Evolutionary conservation across 2,113 vertebrate species (phyloP).

Genomic region (Promerops cafer): DNA sequence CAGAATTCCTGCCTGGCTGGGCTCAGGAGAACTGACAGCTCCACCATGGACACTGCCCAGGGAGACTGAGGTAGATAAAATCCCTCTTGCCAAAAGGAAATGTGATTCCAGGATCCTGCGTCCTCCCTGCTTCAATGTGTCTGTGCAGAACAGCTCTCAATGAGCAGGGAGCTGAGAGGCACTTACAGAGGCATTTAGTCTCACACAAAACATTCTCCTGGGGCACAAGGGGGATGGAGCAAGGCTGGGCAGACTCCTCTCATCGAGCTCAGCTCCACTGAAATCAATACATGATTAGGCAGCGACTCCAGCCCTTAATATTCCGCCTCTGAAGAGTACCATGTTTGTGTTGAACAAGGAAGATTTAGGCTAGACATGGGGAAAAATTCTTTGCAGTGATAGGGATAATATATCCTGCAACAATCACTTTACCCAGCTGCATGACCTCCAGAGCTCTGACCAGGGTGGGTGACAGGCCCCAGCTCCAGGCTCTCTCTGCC

Average conservation of each 20-base stretch:
- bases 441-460: neutral
- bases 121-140: neutral
- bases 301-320: neutral
- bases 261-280: neutral
- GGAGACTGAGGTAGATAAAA: neutral
- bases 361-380: neutral
- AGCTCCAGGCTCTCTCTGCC: neutral
- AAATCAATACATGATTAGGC: neutral
- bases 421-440: neutral
- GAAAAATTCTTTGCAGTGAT: neutral
- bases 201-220: neutral
- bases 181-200: constrained; percentile 14
- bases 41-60: neutral
- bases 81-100: neutral
- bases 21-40: neutral
- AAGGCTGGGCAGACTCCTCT: neutral
- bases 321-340: neutral
- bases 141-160: neutral
- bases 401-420: neutral
- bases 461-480: neutral
- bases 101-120: neutral
- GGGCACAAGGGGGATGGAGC: neutral
- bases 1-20: neutral
- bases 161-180: neutral
- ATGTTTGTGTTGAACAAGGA: neutral